Evolutionary conservation across 2,113 vertebrate genomes (phyloP).

Genomic region (Lophius piscatorius): DNA sequence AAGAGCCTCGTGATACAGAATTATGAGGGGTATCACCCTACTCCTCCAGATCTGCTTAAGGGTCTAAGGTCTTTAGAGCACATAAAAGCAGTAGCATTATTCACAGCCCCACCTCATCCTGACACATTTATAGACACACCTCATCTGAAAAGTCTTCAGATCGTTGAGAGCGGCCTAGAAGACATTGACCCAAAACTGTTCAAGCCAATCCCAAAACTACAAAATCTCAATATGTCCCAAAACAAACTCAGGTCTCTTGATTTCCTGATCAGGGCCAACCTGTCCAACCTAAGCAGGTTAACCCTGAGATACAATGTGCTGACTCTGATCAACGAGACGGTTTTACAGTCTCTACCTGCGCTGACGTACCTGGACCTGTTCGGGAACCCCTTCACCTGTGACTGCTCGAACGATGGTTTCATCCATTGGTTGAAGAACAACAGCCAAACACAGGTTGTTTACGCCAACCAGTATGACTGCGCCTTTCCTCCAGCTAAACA

Average conservation of each 20-base stretch:
- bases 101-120: neutral
- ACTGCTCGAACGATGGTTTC: conserved; percentile 66
- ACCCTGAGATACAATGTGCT: conserved; percentile 47
- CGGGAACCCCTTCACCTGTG: conserved; percentile 65
- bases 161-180: conserved; percentile 49
- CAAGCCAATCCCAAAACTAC: conserved; percentile 39
- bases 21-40: neutral
- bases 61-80: neutral
- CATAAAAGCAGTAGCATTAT: neutral
- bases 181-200: conserved; percentile 40
- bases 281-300: conserved; percentile 45
- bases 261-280: conserved; percentile 51
- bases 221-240: conserved; percentile 38
- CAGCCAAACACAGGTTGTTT: conserved; percentile 61
- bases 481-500: conserved; percentile 51
- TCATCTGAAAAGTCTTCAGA: neutral
- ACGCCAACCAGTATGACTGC: conserved; percentile 56
- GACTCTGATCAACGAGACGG: conserved; percentile 40
- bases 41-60: neutral
- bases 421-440: conserved; percentile 50
- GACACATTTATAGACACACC: neutral
- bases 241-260: conserved; percentile 55
- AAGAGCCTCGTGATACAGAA: conserved; percentile 21
- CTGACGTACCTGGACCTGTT: conserved; percentile 61
- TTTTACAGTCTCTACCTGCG: conserved; percentile 50